phyloP scores from a whole-genome alignment of 2,888 invertebrate genomes.

The Drosophila pegasa region DNA sequence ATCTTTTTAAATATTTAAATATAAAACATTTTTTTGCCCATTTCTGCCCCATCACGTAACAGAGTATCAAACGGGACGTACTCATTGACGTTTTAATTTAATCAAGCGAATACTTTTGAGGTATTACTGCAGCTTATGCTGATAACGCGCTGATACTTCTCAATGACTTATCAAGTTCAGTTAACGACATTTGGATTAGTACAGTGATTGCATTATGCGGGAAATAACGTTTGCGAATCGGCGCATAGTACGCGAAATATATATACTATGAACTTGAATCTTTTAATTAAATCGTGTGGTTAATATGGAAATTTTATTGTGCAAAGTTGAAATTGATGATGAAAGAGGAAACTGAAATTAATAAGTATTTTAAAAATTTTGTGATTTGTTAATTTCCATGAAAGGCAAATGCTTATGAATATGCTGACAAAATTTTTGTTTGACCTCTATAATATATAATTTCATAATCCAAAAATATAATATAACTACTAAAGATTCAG shows the following conservation, averaged over 20 bases:
- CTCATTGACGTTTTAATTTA: slow-evolving; percentile 5
- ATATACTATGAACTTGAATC: not conserved
- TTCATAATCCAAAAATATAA: too few species aligned
- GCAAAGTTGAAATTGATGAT: not conserved
- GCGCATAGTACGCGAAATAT: not conserved
- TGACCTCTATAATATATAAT: too few species aligned
- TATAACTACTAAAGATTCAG: too few species aligned
- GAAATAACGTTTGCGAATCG: not conserved
- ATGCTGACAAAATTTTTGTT: too few species aligned
- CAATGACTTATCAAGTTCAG: not conserved
- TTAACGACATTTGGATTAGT: slow-evolving; percentile 2
- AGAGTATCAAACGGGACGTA: not conserved
- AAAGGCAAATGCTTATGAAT: too few species aligned
- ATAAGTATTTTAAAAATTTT: too few species aligned
- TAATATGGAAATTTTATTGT: not conserved
- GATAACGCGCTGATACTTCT: slow-evolving; percentile 3
- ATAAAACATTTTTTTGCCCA: slow-evolving; percentile 2
- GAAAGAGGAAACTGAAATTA: not conserved
- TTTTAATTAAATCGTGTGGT: not conserved
- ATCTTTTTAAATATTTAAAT: slow-evolving; percentile 1
- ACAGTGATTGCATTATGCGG: slow-evolving; percentile 1
- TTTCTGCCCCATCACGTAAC: not conserved
- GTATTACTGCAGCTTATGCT: not conserved
- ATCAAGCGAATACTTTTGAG: not conserved
- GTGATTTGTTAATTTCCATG: too few species aligned